Base-by-base conservation (phyloP, 23 tunicate species). In the Botrylloides violaceus region DNA sequence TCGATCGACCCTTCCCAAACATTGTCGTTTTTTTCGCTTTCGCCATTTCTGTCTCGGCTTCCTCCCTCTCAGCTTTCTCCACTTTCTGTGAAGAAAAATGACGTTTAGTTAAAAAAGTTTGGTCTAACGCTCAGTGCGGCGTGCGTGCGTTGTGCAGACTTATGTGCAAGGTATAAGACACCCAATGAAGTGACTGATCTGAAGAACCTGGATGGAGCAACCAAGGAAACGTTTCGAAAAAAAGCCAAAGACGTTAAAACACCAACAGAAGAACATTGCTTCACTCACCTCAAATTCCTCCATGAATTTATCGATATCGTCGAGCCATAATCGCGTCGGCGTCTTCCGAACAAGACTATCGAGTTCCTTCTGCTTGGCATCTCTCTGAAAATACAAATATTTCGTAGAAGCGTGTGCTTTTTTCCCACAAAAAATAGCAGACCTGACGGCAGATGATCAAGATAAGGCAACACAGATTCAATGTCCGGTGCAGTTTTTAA, bases 261-360 rank as follows among this genome's bases (percentile, higher is more conserved):
- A n/a, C n/a, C n/a, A n/a, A n/a, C n/a, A n/a, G n/a, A n/a, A n/a
- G n/a, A n/a, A n/a, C n/a, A n/a, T n/a, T 18, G 15, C 6, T 7
- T 6, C 29, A 72, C 86, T 68, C 34, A 87, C 96, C 49, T 87
- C 99, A 48, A 95, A 57, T 70, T 87, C 88, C 20, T 79, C 83
- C 77, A 78, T 58, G 33, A 95, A 90, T 28, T 78, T 77, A 29
- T 78, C 96, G 20, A 95, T 60, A 58, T 95, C 96, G 6, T 82
- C 86, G 2, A 53, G 38, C 99, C 99, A 95, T 4, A 95, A 55
- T 19, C 70, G 59, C 3, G 32, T 34, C 2, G 96, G 86, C 24
- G 92, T 87, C 63, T 95, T 94, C 27, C 64, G 73, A 64, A 71
- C 74, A 30, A 95, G 66, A n/a, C 60, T 90, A 0, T 87, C 88